Base-by-base conservation (phyloP, 2,888 invertebrate genomes). In the Patella depressa region DNA sequence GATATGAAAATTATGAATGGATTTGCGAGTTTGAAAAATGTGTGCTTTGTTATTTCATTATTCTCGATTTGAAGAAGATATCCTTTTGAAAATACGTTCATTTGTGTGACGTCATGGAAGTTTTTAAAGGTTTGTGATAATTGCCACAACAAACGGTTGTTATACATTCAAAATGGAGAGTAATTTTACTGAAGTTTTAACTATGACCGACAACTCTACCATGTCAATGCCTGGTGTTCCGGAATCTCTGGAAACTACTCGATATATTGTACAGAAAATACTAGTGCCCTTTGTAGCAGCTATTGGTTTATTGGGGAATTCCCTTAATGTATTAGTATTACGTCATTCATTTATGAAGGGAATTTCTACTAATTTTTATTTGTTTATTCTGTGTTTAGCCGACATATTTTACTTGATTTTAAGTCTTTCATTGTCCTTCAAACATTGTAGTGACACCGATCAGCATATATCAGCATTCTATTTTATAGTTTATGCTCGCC, bases 321-420 rank as follows among this genome's bases (percentile, higher is more conserved):
- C 86, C 12, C 82, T 91, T 11, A 91, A 89, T 81, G 88, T 91
- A 19, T 84, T 88, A 12, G 90, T 91, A 12, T 82, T 91, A 24
- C 85, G 88, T 5, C 86, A 89, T 53, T 87, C 87, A 2, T 86
- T 87, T 75, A 91, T 91, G 91, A 81, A 86, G 54, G 86, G 85
- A n/a, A 65, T 65, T 24, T 91, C 90, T 0, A 91, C 91, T 11
- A 91, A 91, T 79, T 85, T 88, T 79, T 96, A 95, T 91, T 92
- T 96, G 83, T 94, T 95, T 76, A 95, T 95, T 0, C 91, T 96
- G 83, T 95, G 95, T 71, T 93, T 94, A 79, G 94, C 95, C 78
- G 95, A 96, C 88, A 93, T 95, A 79, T 92, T 95, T 78, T 95
- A 95, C 91, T 92, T 95, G 78, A 91, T 95, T 73, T 94, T 94